Percentiles rank a stretch among this genome's conserved stretches.
These are phyloP conservation scores for Typhlichthys eigenmanni DNA, from an alignment of 2,797 vertebrate genomes.

Conservation along the genomic window DNA sequence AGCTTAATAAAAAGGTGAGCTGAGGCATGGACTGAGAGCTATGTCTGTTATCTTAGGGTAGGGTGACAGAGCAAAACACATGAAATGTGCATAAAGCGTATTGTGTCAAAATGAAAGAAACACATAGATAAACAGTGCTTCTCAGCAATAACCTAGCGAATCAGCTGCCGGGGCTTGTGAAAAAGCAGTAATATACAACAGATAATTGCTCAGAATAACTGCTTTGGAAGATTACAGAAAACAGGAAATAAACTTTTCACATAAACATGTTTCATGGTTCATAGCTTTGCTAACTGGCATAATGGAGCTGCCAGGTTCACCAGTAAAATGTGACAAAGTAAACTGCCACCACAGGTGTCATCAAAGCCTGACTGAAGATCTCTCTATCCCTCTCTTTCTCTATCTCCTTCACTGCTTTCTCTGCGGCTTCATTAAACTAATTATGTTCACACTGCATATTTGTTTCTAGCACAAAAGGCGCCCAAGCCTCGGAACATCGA, in stretches of 20 bases:
- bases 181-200: conserved; percentile 19
- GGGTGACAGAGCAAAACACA: conserved; percentile 39
- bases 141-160: conserved; percentile 10
- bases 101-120: conserved; percentile 47
- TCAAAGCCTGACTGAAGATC: too few species aligned
- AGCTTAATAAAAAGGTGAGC: conserved; percentile 60
- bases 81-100: conserved; percentile 54
- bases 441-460: conserved; percentile 19
- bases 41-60: conserved; percentile 49
- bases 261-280: too few species aligned
- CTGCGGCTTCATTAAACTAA: conserved; percentile 15
- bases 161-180: too few species aligned
- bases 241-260: too few species aligned
- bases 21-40: conserved; percentile 45
- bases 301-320: too few species aligned
- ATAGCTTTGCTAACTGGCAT: too few species aligned
- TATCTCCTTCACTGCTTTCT: neutral
- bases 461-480: neutral
- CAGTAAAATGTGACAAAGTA: too few species aligned
- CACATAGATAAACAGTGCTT: conserved; percentile 33
- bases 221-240: too few species aligned
- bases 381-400: conserved; percentile 1
- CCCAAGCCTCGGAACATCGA: conserved; percentile 5
- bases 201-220: too few species aligned
- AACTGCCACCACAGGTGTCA: too few species aligned